A percentile compares a stretch with the other conserved stretches of the same genome.
Conservation (phyloP, 1,140 invertebrate genomes). For the Zophobas morio region DNA sequence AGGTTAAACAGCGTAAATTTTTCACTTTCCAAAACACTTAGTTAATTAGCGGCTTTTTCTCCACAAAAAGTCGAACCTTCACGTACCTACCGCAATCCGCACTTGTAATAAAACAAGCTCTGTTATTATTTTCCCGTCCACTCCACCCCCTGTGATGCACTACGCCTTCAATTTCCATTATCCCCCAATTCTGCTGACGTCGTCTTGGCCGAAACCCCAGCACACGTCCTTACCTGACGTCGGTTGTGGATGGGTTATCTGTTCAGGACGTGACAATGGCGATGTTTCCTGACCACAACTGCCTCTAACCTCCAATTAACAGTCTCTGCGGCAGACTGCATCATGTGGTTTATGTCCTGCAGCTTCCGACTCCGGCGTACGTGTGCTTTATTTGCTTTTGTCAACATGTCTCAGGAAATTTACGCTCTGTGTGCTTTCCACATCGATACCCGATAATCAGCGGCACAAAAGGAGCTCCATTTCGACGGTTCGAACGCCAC, state of each 20-base stretch:
- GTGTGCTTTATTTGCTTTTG: constrained; percentile 47
- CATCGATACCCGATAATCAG: constrained; percentile 13
- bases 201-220: background rate
- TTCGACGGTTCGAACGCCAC: constrained; percentile 5
- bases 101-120: too few relatives aligned
- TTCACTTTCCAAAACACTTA: too few relatives aligned
- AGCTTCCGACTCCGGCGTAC: constrained; percentile 45
- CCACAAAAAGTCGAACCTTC: too few relatives aligned
- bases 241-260: constrained; percentile 49
- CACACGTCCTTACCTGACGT: constrained; percentile 49
- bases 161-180: background rate
- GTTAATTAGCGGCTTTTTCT: too few relatives aligned
- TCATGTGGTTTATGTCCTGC: constrained; percentile 51
- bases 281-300: constrained; percentile 53
- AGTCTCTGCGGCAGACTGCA: constrained; percentile 51
- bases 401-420: constrained; percentile 45
- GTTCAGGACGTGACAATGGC: constrained; percentile 55
- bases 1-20: too few relatives aligned
- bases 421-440: constrained; percentile 20
- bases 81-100: too few relatives aligned
- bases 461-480: constrained; percentile 2
- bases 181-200: constrained; percentile 9
- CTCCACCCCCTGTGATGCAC: too few relatives aligned
- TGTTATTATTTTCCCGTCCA: too few relatives aligned
- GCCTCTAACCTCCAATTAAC: constrained; percentile 54